These are phyloP conservation scores for Drosophila miranda DNA, from an alignment of 1,140 invertebrate genomes.

Conservation along the genomic window DNA sequence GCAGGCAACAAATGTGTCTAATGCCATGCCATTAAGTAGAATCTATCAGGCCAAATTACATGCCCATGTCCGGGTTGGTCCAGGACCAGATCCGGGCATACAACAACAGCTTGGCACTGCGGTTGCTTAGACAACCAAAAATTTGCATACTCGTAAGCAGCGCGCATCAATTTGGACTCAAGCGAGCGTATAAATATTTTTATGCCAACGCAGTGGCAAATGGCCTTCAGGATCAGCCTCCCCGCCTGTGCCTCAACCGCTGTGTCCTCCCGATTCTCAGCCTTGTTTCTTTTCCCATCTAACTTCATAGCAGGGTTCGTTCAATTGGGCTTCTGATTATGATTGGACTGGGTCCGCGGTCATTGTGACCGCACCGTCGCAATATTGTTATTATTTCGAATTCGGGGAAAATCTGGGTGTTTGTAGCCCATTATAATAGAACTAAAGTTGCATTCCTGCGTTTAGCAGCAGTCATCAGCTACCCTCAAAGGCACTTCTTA, in stretches of 20 bases:
- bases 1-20: conserved; percentile 71
- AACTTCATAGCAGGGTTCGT: no score
- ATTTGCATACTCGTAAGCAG: conserved; percentile 68
- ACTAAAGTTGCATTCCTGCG: conserved; percentile 59
- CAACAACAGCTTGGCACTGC: conserved; percentile 51
- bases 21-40: conserved; percentile 69
- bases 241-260: background rate
- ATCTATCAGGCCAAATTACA: conserved; percentile 73
- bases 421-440: conserved; percentile 70
- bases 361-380: conserved; percentile 27
- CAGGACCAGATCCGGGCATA: conserved; percentile 8
- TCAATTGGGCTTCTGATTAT: background rate
- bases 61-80: conserved; percentile 41
- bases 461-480: conserved; percentile 10
- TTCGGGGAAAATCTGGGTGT: conserved; percentile 49
- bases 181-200: conserved; percentile 75
- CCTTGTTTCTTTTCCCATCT: background rate
- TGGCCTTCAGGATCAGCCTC: conserved; percentile 34
- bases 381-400: conserved; percentile 48
- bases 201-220: conserved; percentile 68
- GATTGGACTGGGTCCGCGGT: conserved; percentile 19
- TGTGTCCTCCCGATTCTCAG: no score
- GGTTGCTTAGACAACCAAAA: conserved; percentile 71
- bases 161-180: conserved; percentile 71
- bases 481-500: conserved; percentile 26